phyloP scores from a whole-genome alignment of 2,888 invertebrate genomes.

The Carabus problematicus region DNA sequence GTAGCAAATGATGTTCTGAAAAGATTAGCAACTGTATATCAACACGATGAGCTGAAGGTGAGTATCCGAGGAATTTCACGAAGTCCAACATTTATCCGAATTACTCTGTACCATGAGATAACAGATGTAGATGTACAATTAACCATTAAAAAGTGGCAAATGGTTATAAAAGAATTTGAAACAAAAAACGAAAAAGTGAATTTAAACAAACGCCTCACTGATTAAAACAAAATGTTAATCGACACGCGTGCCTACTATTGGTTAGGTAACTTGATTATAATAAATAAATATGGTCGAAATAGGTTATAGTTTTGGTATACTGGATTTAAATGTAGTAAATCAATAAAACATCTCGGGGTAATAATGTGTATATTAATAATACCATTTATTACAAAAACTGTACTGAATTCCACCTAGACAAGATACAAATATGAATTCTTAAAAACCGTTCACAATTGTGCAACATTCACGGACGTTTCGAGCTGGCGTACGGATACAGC shows the following conservation, averaged over 20 bases:
- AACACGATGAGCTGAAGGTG: slow-evolving; percentile 62
- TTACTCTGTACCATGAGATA: slow-evolving; percentile 77
- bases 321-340: background rate
- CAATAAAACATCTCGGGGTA: slow-evolving; percentile 2
- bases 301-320: background rate
- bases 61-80: slow-evolving; percentile 68
- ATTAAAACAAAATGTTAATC: too few relatives aligned
- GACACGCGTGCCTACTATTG: too few relatives aligned
- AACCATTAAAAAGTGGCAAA: slow-evolving; percentile 74
- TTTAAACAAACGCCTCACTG: too few relatives aligned
- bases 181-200: too few relatives aligned
- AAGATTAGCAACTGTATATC: slow-evolving; percentile 60
- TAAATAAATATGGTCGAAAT: background rate
- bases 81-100: slow-evolving; percentile 67
- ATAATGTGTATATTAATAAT: slow-evolving; percentile 25
- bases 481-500: slow-evolving; percentile 55
- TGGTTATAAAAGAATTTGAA: slow-evolving; percentile 72
- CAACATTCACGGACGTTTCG: slow-evolving; percentile 32
- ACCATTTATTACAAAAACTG: slow-evolving; percentile 37
- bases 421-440: slow-evolving; percentile 4
- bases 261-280: background rate
- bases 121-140: slow-evolving; percentile 70
- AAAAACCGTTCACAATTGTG: slow-evolving; percentile 2
- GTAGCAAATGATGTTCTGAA: slow-evolving; percentile 64
- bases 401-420: slow-evolving; percentile 27